Percentiles rank a stretch among this genome's conserved stretches.
phyloP scores from a whole-genome alignment of 2,113 vertebrate genomes.

The Sceloporus tristichus region DNA sequence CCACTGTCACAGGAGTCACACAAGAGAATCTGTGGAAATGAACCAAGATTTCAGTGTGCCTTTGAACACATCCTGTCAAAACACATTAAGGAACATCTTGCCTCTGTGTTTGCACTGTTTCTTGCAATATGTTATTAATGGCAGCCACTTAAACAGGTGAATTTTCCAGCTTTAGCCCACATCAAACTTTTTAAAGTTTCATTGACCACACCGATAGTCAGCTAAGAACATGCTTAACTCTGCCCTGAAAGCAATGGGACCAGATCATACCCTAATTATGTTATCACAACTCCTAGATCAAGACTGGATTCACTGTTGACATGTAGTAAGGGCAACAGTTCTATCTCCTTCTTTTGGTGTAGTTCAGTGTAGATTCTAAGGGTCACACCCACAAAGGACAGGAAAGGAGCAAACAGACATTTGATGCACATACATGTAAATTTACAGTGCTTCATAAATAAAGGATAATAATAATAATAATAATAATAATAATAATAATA shows the following conservation, averaged over 20 bases:
- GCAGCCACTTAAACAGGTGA: not conserved
- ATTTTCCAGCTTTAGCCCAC: not conserved
- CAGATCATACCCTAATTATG: not conserved
- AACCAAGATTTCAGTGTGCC: conserved; percentile 42
- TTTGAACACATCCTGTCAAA: rapidly evolving
- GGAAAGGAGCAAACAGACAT: too few species aligned
- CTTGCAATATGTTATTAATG: not conserved
- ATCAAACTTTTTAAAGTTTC: not conserved
- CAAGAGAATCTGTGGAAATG: conserved; percentile 87
- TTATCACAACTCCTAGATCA: not conserved
- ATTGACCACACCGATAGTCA: not conserved
- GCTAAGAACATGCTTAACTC: not conserved
- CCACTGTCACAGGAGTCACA: conserved; percentile 96
- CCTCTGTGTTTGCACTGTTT: not conserved
- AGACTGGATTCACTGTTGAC: not conserved
- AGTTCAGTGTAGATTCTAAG: not conserved
- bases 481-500: too few species aligned
- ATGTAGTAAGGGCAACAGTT: not conserved
- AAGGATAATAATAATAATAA: too few species aligned
- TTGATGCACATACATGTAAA: too few species aligned
- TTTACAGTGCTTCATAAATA: too few species aligned
- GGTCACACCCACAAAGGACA: too few species aligned
- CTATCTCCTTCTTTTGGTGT: not conserved
- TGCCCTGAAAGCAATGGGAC: not conserved
- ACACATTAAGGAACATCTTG: not conserved